Base-by-base conservation (phyloP, 2,888 invertebrate species). In the Sphinx pinastri region DNA sequence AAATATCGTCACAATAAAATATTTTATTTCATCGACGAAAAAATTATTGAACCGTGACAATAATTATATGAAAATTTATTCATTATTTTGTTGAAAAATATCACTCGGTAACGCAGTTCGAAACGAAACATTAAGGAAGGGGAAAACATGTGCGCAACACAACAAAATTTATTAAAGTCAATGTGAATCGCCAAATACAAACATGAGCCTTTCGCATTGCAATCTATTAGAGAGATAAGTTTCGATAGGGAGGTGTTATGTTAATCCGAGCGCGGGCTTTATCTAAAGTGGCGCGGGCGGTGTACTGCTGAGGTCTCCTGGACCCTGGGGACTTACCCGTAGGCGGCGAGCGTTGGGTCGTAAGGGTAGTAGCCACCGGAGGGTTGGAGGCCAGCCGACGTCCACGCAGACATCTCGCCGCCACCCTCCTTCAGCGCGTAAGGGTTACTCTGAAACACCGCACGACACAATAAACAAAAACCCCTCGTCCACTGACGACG, bases 351-450 rank as follows among this genome's bases (percentile, higher is more conserved):
- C 92, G 98, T 97, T 72, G 98, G 98, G 95, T 98, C 98, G 94
- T 98, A 98, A 79, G 98, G 97, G 95, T 98, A 98, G 95, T 98
- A 98, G 84, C 97, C 98, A 76, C 98, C 97, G 77, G 98, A 97
- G 86, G 98, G 97, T 92, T 98, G 98, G 71, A 98, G 95, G 74
- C 98, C 97, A 73, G 98, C 97, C 75, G 97, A 97, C 81, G 98
- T 97, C 98, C 98, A 98, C 81, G 98, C 97, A 75, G 97, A 96
- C 97, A 98, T 98, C 90, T 98, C 98, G 70, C 97, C 96, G 84
- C 97, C 96, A 83, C 97, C 95, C 90, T 97, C 96, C 94, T 98
- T 98, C 91, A 98, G 94, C 81, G 96, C 97, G 92, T 98, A 98
- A 78, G 98, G 98, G 95, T 98, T 98, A 90, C 98, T 97, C 98